Base-by-base conservation (phyloP, 2,797 vertebrate species). In the Betta splendens region DNA sequence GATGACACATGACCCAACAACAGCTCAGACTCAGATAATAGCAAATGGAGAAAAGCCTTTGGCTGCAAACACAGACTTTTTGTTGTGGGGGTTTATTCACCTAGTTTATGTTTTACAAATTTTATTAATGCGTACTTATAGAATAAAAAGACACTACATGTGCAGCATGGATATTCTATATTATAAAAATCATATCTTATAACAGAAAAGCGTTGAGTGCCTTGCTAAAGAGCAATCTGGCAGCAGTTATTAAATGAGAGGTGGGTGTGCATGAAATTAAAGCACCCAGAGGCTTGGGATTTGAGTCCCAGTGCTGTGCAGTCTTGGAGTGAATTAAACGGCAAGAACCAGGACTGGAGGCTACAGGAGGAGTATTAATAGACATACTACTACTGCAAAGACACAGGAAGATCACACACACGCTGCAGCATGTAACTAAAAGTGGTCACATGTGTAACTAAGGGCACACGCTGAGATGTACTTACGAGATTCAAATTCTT, bases 401-500 rank as follows among this genome's bases (percentile, higher is more conserved):
- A 61, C 73, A 69, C 23, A 67, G 46, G 22, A 16, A 55, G 54
- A 62, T 50, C 23, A 22, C 31, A 15, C 35, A 33, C 28, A 48
- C 56, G 59, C 49, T 1, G 44, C 51, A 53, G 26, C 21, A 7
- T 64, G 69, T 79, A 85, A 86, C 75, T 80, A 81, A 69, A 60
- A 61, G 33, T 65, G 32, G 36, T 58, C 16, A 12, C 29, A 87
- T 40, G 44, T 85, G 69, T 86, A 85, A 84, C 72, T 80, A 80
- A 65, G 57, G 31, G 35, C 23, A 43, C 45, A 47, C 2, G 0
- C 40, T 64, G 25, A 40, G 39, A 6, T 26, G n/a, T 65, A 91
- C 92, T 92, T 81, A 93, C 92, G 91, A 29, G 92, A 66, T 84
- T 93, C 91, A 66, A 93, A 92, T 77, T 93, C 92, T 44, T 47